Evolutionary conservation across 2,797 vertebrate genomes (phyloP).

Genomic region (Crocidura indochinensis): DNA sequence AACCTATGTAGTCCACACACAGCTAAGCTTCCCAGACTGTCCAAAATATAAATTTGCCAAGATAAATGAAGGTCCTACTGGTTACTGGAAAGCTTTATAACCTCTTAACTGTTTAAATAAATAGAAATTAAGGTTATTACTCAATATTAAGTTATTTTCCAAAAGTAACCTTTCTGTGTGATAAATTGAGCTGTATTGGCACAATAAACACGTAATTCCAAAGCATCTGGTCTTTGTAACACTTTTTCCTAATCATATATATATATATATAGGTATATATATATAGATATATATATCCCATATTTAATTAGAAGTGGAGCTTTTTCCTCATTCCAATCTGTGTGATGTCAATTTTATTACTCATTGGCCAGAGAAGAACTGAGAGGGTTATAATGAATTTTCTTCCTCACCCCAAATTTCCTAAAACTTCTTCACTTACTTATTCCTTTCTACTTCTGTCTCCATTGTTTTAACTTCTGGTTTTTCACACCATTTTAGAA

Average conservation of each 20-base stretch:
- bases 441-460: neutral
- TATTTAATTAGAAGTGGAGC: neutral
- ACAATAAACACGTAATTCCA: neutral
- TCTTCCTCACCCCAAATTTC: neutral
- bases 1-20: neutral
- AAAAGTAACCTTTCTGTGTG: neutral
- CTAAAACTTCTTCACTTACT: neutral
- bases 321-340: neutral
- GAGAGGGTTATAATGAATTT: neutral
- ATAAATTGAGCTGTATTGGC: neutral
- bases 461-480: neutral
- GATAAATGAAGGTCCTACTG: neutral
- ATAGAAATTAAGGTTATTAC: neutral
- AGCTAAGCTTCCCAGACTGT: neutral
- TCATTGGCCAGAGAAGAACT: neutral
- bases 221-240: neutral
- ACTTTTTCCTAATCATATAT: neutral
- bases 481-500: conserved; percentile 45
- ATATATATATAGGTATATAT: too few relatives aligned
- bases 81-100: neutral
- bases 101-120: neutral
- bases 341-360: neutral
- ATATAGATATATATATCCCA: neutral
- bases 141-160: neutral
- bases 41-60: neutral